A percentile compares a stretch with the other conserved stretches of the same genome.
Evolutionary conservation across 2,113 vertebrate species (phyloP).

Genomic region (Pterocles gutturalis): DNA sequence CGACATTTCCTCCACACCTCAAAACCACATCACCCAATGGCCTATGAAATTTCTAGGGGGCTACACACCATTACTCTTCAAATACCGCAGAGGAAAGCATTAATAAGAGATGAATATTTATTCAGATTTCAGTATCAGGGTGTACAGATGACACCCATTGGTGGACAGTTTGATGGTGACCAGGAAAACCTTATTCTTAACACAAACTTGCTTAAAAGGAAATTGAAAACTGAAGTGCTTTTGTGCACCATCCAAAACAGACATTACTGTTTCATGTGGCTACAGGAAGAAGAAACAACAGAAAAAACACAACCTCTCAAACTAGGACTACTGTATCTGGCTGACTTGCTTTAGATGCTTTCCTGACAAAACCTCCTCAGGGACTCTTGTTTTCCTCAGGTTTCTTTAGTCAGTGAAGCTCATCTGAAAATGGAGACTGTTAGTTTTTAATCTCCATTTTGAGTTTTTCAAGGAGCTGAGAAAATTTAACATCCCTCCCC

Average conservation of each 20-base stretch:
- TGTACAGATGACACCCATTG: background rate
- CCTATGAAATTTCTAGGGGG: constrained; percentile 20
- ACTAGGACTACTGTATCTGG: background rate
- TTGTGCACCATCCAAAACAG: background rate
- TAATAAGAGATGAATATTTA: constrained; percentile 19
- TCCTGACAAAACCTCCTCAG: background rate
- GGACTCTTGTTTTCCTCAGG: background rate
- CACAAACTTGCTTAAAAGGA: background rate
- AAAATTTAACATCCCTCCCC: background rate
- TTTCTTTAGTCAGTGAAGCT: background rate
- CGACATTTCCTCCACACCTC: constrained; percentile 15
- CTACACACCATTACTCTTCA: constrained; percentile 18
- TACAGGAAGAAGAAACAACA: background rate
- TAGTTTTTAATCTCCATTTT: background rate
- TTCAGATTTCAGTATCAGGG: background rate
- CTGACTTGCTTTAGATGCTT: background rate
- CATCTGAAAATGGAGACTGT: background rate
- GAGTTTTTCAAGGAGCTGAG: background rate
- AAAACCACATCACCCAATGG: constrained; percentile 14
- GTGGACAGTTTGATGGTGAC: background rate
- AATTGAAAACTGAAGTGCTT: background rate
- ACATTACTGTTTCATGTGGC: background rate
- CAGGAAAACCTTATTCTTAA: background rate
- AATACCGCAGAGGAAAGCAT: background rate
- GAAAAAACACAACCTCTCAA: background rate